Evolutionary conservation across 1,140 invertebrate genomes (phyloP).

Genomic region (Drosophila bipectinata): DNA sequence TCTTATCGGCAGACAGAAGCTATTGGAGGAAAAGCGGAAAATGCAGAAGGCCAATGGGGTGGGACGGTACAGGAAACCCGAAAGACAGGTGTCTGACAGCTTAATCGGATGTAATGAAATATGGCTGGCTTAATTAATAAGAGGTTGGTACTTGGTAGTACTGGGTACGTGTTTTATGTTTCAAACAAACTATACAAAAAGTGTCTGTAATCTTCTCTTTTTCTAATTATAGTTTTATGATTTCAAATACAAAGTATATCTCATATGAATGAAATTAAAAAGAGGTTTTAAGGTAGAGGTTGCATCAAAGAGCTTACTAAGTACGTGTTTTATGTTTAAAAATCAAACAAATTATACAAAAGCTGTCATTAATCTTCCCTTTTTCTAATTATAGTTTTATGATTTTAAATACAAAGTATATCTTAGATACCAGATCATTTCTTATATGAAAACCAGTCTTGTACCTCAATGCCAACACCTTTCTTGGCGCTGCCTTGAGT

Average conservation of each 20-base stretch:
- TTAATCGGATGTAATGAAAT: constrained; percentile 35
- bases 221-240: background rate
- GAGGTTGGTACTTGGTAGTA: background rate
- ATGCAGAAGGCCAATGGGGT: constrained; percentile 12
- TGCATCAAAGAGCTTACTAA: background rate
- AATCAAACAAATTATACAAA: too few species aligned
- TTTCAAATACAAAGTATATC: background rate
- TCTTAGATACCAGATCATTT: too few species aligned
- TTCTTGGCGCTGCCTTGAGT: constrained; percentile 38
- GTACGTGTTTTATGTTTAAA: too few species aligned
- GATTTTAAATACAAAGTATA: background rate
- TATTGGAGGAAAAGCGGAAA: constrained; percentile 41
- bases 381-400: background rate
- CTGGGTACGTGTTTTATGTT: too few species aligned
- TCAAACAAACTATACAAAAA: too few species aligned
- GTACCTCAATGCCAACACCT: constrained; percentile 14
- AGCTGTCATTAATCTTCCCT: too few species aligned
- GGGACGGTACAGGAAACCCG: background rate
- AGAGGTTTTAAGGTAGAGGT: background rate
- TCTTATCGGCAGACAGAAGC: constrained; percentile 77
- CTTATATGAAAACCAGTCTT: background rate
- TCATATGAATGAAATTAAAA: background rate
- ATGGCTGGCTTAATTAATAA: constrained; percentile 48
- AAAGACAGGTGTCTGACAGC: constrained; percentile 57
- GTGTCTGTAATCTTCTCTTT: too few species aligned